Conservation (phyloP, 2,113 vertebrate species). For the Nyctibius bracteatus region DNA sequence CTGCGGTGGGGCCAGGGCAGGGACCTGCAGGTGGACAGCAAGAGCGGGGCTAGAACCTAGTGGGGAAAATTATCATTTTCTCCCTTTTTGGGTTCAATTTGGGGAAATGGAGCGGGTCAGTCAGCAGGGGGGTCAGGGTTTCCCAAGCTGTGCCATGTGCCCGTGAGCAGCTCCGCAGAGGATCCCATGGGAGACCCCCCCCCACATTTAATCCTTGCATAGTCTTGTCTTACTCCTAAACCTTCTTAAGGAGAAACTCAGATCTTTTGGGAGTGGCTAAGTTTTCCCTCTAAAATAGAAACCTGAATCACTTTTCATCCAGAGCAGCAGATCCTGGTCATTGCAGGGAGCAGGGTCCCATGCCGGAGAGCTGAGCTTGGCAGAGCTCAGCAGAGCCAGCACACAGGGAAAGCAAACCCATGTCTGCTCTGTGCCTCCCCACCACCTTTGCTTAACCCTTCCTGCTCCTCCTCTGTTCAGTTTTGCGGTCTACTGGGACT, state of each 20-base stretch:
- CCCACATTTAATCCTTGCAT: background rate
- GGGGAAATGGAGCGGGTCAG: background rate
- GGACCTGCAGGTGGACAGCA: background rate
- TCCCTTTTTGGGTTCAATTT: background rate
- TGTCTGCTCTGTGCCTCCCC: background rate
- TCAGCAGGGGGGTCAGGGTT: background rate
- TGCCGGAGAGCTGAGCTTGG: background rate
- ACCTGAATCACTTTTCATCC: background rate
- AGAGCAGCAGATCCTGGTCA: background rate
- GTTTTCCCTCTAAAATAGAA: background rate
- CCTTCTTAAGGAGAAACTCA: background rate
- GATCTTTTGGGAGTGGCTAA: background rate
- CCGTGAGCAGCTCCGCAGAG: fast-evolving
- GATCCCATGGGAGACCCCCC: background rate
- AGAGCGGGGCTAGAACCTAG: background rate
- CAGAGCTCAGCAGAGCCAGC: background rate
- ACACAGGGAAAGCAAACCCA: background rate
- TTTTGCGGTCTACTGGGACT: conserved; percentile 11
- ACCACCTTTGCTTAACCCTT: background rate
- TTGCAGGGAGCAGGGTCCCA: background rate
- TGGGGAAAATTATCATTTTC: background rate
- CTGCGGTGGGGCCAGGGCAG: background rate
- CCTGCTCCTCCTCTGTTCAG: conserved; percentile 26
- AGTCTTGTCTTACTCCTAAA: background rate
- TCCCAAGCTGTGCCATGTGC: background rate